Percentiles rank a stretch among this genome's conserved stretches.
phyloP scores from a whole-genome alignment of 2,888 invertebrate genomes.

The Nasonovia ribisnigri region DNA sequence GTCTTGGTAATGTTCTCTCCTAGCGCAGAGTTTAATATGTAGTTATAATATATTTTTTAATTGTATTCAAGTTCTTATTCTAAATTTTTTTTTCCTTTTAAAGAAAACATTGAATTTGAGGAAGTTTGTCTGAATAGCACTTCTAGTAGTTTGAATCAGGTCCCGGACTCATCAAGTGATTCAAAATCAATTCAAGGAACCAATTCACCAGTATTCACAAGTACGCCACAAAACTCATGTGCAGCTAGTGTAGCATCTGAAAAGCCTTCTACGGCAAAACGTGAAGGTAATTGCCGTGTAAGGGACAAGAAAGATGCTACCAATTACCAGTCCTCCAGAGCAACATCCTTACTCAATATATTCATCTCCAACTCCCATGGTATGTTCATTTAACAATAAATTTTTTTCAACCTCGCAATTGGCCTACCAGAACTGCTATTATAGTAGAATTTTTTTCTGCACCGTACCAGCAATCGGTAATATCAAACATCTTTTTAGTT shows the following conservation, averaged over 20 bases:
- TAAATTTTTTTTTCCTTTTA: slow-evolving; percentile 58
- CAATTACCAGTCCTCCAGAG: slow-evolving; percentile 86
- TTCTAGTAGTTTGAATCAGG: slow-evolving; percentile 47
- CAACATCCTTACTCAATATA: slow-evolving; percentile 93
- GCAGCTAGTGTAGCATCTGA: slow-evolving; percentile 52
- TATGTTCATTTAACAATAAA: slow-evolving; percentile 70
- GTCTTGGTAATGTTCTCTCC: too few relatives aligned
- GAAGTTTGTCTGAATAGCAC: slow-evolving; percentile 60
- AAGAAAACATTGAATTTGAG: slow-evolving; percentile 66
- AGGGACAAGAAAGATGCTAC: slow-evolving; percentile 69
- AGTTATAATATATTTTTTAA: not conserved
- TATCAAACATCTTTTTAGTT: slow-evolving; percentile 59
- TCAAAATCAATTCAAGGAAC: slow-evolving; percentile 69
- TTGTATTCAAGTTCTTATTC: slow-evolving; percentile 14
- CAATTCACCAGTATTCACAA: slow-evolving; percentile 46
- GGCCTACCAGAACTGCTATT: slow-evolving; percentile 63
- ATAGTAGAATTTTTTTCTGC: slow-evolving; percentile 63
- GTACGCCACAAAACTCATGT: slow-evolving; percentile 42
- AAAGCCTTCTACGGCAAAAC: slow-evolving; percentile 73
- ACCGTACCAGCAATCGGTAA: slow-evolving; percentile 64
- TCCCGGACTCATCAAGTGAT: slow-evolving; percentile 58
- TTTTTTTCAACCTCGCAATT: slow-evolving; percentile 62
- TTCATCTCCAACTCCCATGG: slow-evolving; percentile 96
- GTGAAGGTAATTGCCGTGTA: slow-evolving; percentile 75
- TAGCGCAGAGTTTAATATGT: too few relatives aligned